phyloP scores from a whole-genome alignment of 2,797 vertebrate species.

The Halcyon smyrnensis region DNA sequence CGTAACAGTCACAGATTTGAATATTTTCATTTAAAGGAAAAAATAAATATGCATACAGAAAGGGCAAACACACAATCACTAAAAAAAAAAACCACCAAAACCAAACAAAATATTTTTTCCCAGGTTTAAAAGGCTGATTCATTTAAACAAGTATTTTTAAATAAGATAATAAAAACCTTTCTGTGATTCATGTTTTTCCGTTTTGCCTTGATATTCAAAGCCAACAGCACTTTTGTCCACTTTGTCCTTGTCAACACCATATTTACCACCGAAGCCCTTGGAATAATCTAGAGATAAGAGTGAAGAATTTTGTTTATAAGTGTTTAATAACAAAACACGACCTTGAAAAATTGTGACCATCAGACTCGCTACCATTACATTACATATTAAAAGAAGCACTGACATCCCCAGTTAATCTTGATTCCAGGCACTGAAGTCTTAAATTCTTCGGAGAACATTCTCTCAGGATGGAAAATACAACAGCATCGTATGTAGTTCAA shows the following conservation, averaged over 20 bases:
- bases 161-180: constrained; percentile 82
- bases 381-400: neutral
- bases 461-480: neutral
- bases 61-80: neutral
- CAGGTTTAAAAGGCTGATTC: neutral
- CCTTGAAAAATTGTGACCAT: neutral
- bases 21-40: neutral
- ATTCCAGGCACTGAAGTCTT: neutral
- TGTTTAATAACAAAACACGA: neutral
- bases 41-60: neutral
- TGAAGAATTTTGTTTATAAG: neutral
- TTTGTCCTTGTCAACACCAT: constrained; percentile 79
- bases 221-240: constrained; percentile 91
- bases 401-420: neutral
- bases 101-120: neutral
- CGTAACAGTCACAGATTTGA: neutral
- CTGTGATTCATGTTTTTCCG: constrained; percentile 91
- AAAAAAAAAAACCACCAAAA: neutral
- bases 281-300: constrained; percentile 78
- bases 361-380: neutral
- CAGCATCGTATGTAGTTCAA: neutral
- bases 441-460: neutral
- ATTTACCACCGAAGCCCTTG: constrained; percentile 83
- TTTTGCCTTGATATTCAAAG: constrained; percentile 93
- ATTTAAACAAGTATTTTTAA: neutral